Base-by-base conservation (phyloP, 2,888 invertebrate species). In the Ennomos quercinarius region DNA sequence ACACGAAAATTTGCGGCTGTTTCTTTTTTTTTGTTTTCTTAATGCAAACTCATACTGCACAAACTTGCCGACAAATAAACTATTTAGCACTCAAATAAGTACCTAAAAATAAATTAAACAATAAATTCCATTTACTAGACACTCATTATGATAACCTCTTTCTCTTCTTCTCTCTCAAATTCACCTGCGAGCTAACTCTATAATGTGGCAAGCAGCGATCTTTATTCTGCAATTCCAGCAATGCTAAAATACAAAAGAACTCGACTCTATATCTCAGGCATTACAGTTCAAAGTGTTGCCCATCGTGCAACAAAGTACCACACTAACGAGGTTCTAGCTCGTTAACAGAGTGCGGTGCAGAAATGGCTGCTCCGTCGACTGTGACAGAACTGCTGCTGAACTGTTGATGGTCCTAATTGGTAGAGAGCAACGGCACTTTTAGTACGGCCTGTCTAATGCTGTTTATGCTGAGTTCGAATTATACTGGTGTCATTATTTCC, bases 261-360 rank as follows among this genome's bases (percentile, higher is more conserved):
- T 17, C 39, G 27, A 36, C 48, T 53, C 13, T 55, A 42, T 42
- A 10, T 10, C n/a, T 12, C 12, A 34, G 42, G 54, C 46, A 12
- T 34, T 60, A 55, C 38, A 35, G 50, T 55, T 43, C 10, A 46
- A 44, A 58, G 49, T 53, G 35, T 13, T 39, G 45, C 38, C 12
- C 44, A 27, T 34, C 36, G 10, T n/a, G n/a, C 13, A 11, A 9
- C 3, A 50, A 48, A 59, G 53, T 38, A 41, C 66, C 63, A 62
- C 64, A 58, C 68, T 79, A 79, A 79, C 74, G 79, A 79, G 73
- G 64, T 67, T 58, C 50, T 50, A 64, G 58, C 74, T 78, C 76
- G 72, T 78, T 77, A 79, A 54, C 49, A 10, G 47, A 59, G 53
- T 37, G 72, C 63, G 66, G 51, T 65, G 57, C 68, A 63, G 66